These are phyloP conservation scores for Proteles cristata DNA, from an alignment of 2,113 vertebrate genomes.

Conservation along the genomic window DNA sequence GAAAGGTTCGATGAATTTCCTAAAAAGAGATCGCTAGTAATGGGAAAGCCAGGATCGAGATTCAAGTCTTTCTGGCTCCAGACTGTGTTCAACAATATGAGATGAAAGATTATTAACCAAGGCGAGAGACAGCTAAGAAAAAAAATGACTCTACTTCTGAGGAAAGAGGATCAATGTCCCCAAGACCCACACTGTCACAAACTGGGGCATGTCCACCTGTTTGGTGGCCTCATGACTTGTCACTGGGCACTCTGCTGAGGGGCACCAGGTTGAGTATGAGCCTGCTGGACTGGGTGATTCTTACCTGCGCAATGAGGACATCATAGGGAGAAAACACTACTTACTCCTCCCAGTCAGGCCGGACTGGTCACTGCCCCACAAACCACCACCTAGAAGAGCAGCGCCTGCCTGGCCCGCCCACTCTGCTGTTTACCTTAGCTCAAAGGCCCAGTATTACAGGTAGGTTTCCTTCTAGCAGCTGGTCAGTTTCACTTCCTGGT, in stretches of 20 bases:
- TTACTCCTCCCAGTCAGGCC: neutral
- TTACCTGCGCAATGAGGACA: constrained; percentile 31
- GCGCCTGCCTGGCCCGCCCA: neutral
- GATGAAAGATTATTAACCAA: neutral
- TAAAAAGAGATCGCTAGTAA: neutral
- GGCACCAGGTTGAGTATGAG: neutral
- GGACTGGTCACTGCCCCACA: neutral
- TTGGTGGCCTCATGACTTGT: neutral
- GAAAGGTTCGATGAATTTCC: neutral
- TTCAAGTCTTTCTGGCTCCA: neutral
- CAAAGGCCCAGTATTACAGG: neutral
- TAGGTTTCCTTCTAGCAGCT: constrained; percentile 52
- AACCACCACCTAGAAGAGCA: neutral
- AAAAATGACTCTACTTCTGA: neutral
- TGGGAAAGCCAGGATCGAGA: neutral
- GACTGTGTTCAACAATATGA: neutral
- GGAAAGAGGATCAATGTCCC: neutral
- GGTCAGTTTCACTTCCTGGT: constrained; percentile 75
- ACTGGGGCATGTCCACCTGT: neutral
- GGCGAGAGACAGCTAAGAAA: neutral
- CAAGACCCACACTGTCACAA: neutral
- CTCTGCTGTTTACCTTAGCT: constrained; percentile 39
- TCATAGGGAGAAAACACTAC: neutral
- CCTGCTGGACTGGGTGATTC: neutral
- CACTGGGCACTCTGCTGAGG: neutral